Evolutionary conservation across 2,113 vertebrate genomes (phyloP).

Genomic region (Heterotis niloticus): DNA sequence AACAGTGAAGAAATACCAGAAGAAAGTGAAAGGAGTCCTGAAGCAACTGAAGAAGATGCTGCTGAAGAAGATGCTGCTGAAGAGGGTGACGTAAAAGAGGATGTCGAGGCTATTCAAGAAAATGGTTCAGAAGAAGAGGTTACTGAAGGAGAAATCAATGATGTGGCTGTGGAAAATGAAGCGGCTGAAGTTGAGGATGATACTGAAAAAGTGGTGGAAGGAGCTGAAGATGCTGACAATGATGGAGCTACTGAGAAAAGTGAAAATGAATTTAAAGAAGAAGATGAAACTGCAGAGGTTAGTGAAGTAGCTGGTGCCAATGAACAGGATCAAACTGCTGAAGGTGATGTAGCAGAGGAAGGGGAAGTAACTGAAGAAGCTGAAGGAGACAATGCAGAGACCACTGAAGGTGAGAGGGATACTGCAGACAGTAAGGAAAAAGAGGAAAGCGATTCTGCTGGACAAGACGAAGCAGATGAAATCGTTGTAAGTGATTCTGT

Average conservation of each 20-base stretch:
- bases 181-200: not conserved
- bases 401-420: not conserved
- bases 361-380: not conserved
- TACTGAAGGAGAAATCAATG: not conserved
- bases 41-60: slow-evolving; percentile 6
- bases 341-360: slow-evolving; percentile 1
- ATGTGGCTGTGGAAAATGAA: not conserved
- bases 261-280: not conserved
- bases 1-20: slow-evolving; percentile 16
- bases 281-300: not conserved
- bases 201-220: not conserved
- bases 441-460: not conserved
- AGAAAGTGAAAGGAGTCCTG: slow-evolving; percentile 33
- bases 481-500: not conserved
- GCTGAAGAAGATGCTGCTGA: slow-evolving; percentile 11
- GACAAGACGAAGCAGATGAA: not conserved
- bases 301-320: not conserved
- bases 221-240: not conserved
- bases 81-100: slow-evolving; percentile 15
- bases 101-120: not conserved
- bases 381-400: not conserved
- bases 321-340: not conserved
- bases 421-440: not conserved
- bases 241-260: not conserved
- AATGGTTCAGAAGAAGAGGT: slow-evolving; percentile 23